Evolutionary conservation across 2,797 vertebrate genomes (phyloP), one percentile per base, ranked within the genome.

Genomic region (Tapera naevia): DNA sequence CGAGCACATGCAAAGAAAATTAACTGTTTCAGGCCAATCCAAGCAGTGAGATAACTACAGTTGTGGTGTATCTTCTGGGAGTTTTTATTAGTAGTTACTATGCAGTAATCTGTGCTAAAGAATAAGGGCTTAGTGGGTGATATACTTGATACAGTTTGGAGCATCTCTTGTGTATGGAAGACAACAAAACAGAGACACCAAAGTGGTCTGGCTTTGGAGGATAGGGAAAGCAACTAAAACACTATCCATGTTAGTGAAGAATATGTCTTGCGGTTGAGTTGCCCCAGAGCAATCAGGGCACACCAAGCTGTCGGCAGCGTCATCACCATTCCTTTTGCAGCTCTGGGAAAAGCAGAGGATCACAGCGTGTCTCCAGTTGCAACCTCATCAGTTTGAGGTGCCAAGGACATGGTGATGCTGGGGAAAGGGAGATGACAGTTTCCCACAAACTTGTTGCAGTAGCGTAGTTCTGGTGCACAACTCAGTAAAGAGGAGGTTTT

Each of bases 1-100:
- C 1, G 12, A 94, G 56, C 56, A 53, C 74, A 89, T 32, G 64
- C 45, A 66, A 87, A 81, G 90, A 94, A 95, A 96, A 93, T 90
- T 17, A 85, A 90, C 91, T 82, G 37, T 95, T 96, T 96, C 74
- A 67, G 87, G 60, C 45, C 0, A 1, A 57, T 84, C 54, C 70
- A 51, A 83, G 56, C 58, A 56, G 43, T 60, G 54, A 56, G 58
- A 89, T 95, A 92, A 73, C 73, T 51, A 2, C 70, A 86, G 35
- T 71, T 1, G 0, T 50, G 45, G 15, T 60, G 19, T 88, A 25
- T 80, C 80, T 81, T 69, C 76, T 56, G 67, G 64, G 53, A 74
- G 83, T 66, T n/a, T 69, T 21, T 33, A 1, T 64, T 73, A 11
- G 30, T 23, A 74, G 67, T 91, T 65, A 50, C 46, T 71, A 7